Evolutionary conservation across 2,888 invertebrate genomes (phyloP), one percentile per base, ranked within the genome.

Genomic region (Polymixis flavicincta): DNA sequence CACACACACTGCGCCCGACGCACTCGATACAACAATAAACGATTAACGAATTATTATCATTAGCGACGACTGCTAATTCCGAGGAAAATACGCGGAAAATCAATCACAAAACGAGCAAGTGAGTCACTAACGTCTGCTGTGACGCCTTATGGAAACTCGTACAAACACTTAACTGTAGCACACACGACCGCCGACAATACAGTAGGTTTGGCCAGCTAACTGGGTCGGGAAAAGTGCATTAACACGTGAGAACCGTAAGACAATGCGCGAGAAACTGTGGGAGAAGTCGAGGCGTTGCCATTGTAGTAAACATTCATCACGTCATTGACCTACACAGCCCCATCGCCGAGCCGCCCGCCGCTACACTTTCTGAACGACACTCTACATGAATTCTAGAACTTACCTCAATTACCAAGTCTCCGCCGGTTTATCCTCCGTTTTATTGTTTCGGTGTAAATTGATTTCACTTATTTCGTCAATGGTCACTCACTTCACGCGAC

Each of bases 211-310:
- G 69, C 68, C 71, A 70, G 61, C 57, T 80, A 93, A 92, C 87
- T 89, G 89, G 91, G 91, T 89, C 93, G 90, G 86, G 89, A 92
- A 91, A 92, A 91, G 90, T 90, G 88, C 89, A 89, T 84, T 89
- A 89, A 91, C 92, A 92, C 95, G 95, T 95, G 96, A 94, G 95
- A 96, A 94, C 92, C 84, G 87, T 84, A 86, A 94, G 91, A 96
- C 95, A 95, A 96, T 95, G 90, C 93, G 92, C 93, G 93, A 92
- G 95, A 96, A 95, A 96, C 95, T 96, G 95, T 95, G 96, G 91
- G 95, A 96, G 94, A 93, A 89, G 89, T 89, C 93, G 95, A 97
- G 97, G 97, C 97, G 97, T 96, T 96, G 96, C 95, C 96, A 93
- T 95, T 93, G 92, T 96, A 94, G 95, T 96, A 96, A 96, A 96